phyloP scores from a whole-genome alignment of 2,113 vertebrate species.

The Cyprinodon brontotheroides region DNA sequence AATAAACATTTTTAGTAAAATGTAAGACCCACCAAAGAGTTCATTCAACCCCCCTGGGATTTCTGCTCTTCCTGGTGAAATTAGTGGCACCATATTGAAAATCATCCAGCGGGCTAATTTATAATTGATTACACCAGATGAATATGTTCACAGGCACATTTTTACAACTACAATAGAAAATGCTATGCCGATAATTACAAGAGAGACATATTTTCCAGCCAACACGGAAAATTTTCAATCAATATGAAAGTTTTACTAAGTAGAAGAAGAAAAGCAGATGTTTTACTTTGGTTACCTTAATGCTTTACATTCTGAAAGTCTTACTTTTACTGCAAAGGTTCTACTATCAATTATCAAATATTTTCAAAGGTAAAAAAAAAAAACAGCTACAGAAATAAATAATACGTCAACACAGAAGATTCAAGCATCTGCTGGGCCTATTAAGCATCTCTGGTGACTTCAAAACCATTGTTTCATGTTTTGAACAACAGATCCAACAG shows the following conservation, averaged over 20 bases:
- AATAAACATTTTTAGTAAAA: conserved; percentile 1
- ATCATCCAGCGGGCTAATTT: conserved; percentile 30
- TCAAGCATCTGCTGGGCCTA: no score
- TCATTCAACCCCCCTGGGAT: neutral
- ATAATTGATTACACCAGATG: conserved; percentile 59
- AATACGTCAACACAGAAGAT: no score
- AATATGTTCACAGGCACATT: conserved; percentile 29
- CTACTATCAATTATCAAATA: no score
- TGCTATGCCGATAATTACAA: neutral
- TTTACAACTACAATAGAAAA: neutral
- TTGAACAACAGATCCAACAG: no score
- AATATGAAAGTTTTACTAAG: neutral
- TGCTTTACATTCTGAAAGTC: neutral
- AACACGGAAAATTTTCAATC: neutral
- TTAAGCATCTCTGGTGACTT: no score
- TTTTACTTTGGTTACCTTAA: neutral
- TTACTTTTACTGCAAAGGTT: no score
- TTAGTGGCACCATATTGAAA: conserved; percentile 29
- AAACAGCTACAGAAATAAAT: no score
- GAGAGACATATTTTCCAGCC: neutral
- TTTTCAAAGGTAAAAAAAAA: no score
- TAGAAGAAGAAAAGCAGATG: neutral
- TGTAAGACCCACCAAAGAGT: conserved; percentile 3
- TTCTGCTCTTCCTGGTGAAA: conserved; percentile 36
- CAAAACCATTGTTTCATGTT: no score